Evolutionary conservation across 2,888 invertebrate genomes (phyloP), one percentile per base, ranked within the genome.

Genomic region (Cheilosia pagana): DNA sequence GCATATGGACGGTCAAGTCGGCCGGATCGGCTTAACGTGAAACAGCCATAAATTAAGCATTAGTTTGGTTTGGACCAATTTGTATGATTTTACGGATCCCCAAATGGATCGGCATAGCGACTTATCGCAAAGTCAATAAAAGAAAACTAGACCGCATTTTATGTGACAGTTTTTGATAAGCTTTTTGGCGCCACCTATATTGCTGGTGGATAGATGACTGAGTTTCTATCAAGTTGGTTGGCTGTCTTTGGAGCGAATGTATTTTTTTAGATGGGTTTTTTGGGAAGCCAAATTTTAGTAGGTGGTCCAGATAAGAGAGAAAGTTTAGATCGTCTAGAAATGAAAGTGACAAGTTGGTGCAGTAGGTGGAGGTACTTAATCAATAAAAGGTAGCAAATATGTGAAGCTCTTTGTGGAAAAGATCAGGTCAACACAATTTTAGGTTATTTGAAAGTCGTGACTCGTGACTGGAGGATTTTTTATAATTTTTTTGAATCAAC

Each of bases 101-200:
- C 8, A 43, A 48, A 67, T 65, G 65, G 65, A 39, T 23, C 52
- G 57, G 21, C 3, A 19, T 8, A 19, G n/a, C 16, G 60, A 21
- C 45, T 71, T 71, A 71, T 71, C 71, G 52, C 50, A 19, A 52
- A 41, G n/a, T 23, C 50, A 52, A 31, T 50, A 71, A 45, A 45
- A 19, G 39, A 45, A 68, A 68, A 68, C 35, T 60, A 52, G 50
- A 52, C 50, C 28, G 60, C 68, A 31, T 59, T 71, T 59, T 59
- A 71, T 71, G 59, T 14, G 48, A 50, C 50, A 59, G 71, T 16
- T 35, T 12, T 50, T 60, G 71, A 71, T 50, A 39, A 60, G 48
- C 39, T 48, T 57, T 71, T 71, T 71, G 71, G 71, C 71, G 71
- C 71, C 71, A 71, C 39, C 35, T 57, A 19, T 35, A 35, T 28